Evolutionary conservation across 2,888 invertebrate genomes (phyloP).

Genomic region (Drosophila nigricruria): DNA sequence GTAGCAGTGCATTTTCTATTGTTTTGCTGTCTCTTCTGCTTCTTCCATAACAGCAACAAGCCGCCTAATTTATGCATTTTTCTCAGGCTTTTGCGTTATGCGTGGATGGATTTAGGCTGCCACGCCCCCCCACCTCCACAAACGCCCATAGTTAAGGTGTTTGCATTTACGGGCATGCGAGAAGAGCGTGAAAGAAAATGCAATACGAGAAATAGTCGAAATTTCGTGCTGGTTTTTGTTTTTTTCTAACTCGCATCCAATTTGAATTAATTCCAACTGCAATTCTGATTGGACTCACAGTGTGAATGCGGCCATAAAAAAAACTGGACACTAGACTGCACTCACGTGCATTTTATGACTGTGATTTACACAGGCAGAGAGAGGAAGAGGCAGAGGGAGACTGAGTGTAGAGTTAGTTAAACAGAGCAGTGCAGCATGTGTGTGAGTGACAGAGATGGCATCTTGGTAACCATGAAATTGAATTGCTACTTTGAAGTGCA

Average conservation of each 20-base stretch:
- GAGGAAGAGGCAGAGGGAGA: slow-evolving; percentile 1
- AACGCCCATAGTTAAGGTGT: slow-evolving; percentile 51
- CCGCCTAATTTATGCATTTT: slow-evolving; percentile 59
- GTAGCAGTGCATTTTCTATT: slow-evolving; percentile 42
- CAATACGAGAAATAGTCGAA: slow-evolving; percentile 9
- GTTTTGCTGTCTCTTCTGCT: not conserved
- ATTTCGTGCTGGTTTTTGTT: not conserved
- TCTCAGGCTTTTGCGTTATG: slow-evolving; percentile 53
- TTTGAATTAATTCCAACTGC: slow-evolving; percentile 48
- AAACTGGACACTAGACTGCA: slow-evolving; percentile 21
- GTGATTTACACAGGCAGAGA: slow-evolving; percentile 62
- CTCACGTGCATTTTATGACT: slow-evolving; percentile 73
- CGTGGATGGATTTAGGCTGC: slow-evolving; percentile 45
- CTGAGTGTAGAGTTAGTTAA: slow-evolving; percentile 1
- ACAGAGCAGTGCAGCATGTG: not conserved
- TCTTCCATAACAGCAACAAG: slow-evolving; percentile 1
- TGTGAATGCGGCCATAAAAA: slow-evolving; percentile 53
- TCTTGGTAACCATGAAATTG: slow-evolving; percentile 79
- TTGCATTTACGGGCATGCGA: slow-evolving; percentile 51
- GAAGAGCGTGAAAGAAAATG: slow-evolving; percentile 54
- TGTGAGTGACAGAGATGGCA: slow-evolving; percentile 15
- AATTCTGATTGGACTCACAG: slow-evolving; percentile 35
- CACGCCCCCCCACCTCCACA: not conserved
- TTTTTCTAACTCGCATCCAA: slow-evolving; percentile 11
- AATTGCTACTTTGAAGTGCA: slow-evolving; percentile 83